Percentiles rank a stretch among this genome's conserved stretches.
Evolutionary conservation across 2,888 invertebrate species (phyloP).

Genomic region (Oligia fasciuncula): DNA sequence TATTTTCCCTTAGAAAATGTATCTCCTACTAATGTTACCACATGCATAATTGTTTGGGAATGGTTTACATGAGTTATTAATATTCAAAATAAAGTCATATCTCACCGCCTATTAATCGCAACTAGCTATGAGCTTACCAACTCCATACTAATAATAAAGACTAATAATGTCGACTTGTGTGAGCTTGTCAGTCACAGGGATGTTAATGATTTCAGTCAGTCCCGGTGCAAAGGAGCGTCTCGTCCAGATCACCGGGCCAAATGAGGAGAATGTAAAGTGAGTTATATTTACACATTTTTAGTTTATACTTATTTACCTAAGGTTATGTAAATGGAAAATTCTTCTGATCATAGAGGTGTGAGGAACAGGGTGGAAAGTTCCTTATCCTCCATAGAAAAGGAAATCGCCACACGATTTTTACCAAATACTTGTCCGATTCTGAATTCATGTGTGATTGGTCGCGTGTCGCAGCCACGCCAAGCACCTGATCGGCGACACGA

Average conservation of each 20-base stretch:
- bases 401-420: background rate
- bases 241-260: constrained; percentile 98
- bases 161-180: constrained; percentile 52
- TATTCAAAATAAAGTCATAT: constrained; percentile 50
- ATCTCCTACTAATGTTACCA: constrained; percentile 52
- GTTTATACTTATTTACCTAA: background rate
- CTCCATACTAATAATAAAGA: constrained; percentile 59
- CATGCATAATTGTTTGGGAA: constrained; percentile 60
- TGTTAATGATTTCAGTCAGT: constrained; percentile 92
- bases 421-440: background rate
- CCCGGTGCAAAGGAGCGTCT: constrained; percentile 98
- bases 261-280: constrained; percentile 97
- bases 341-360: background rate
- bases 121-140: constrained; percentile 78
- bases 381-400: background rate
- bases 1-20: constrained; percentile 37
- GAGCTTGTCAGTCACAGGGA: constrained; percentile 54
- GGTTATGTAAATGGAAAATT: background rate
- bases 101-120: constrained; percentile 78
- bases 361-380: background rate
- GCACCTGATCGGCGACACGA: constrained; percentile 98
- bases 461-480: constrained; percentile 93
- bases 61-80: constrained; percentile 56
- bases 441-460: background rate
- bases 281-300: constrained; percentile 24